Conservation (phyloP, 2,113 vertebrate species). For the Macrotis lagotis region DNA sequence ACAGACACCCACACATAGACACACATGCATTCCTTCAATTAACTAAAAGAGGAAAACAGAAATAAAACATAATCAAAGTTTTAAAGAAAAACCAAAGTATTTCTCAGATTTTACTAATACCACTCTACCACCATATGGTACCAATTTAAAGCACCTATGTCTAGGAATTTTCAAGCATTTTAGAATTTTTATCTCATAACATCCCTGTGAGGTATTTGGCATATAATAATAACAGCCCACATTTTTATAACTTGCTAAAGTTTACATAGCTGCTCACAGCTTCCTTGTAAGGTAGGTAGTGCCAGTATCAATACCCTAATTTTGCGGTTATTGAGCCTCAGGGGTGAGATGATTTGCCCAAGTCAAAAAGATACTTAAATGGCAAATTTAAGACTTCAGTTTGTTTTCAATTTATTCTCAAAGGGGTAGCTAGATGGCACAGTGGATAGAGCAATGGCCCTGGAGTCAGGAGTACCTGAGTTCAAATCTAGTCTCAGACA, state of each 20-base stretch:
- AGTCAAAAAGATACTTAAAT: neutral
- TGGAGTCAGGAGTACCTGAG: too few relatives aligned
- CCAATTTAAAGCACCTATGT: neutral
- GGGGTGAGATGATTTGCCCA: neutral
- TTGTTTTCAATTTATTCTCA: neutral
- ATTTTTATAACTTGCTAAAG: neutral
- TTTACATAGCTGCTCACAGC: neutral
- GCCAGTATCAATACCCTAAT: neutral
- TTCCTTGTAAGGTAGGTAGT: neutral
- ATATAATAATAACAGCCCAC: neutral
- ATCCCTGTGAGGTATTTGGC: neutral
- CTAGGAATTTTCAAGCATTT: neutral
- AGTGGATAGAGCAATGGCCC: too few relatives aligned
- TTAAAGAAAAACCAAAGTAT: neutral
- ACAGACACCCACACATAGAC: neutral
- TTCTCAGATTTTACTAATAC: neutral
- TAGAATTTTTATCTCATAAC: constrained; percentile 8
- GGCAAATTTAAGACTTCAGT: neutral
- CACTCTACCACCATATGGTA: neutral
- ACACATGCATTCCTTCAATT: neutral
- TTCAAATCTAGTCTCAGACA: too few relatives aligned
- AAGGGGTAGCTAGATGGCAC: too few relatives aligned
- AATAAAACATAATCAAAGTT: neutral
- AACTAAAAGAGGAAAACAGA: neutral
- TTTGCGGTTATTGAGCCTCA: neutral